Conservation (phyloP, 2,888 invertebrate species). For the Eudemis profundana region DNA sequence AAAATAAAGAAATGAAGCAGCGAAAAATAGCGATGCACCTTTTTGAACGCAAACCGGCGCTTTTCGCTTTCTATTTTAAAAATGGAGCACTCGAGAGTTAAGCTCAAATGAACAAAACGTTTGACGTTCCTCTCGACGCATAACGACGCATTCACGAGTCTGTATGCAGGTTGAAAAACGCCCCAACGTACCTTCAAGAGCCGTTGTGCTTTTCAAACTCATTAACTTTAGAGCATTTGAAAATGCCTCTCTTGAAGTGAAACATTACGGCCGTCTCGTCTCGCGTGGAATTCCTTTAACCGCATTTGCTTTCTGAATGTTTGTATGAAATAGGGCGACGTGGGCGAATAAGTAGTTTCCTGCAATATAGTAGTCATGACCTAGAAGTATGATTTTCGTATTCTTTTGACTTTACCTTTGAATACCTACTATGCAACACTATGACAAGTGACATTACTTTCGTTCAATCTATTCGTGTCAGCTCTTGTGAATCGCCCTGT, state of each 20-base stretch:
- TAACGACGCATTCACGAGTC: conserved; percentile 22
- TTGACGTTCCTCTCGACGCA: conserved; percentile 23
- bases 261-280: too few species aligned
- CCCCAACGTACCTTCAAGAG: conserved; percentile 9
- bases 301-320: conserved; percentile 5
- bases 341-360: too few species aligned
- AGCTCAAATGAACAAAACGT: conserved; percentile 28
- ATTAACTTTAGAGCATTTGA: conserved; percentile 28
- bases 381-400: too few species aligned
- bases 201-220: conserved; percentile 33
- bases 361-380: too few species aligned
- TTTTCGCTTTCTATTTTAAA: neutral
- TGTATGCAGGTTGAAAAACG: conserved; percentile 21
- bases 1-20: neutral
- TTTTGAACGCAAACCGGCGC: neutral
- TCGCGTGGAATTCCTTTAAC: conserved; percentile 3
- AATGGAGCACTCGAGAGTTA: conserved; percentile 16
- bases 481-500: too few species aligned
- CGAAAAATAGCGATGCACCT: neutral
- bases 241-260: conserved; percentile 24
- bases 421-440: too few species aligned
- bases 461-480: too few species aligned
- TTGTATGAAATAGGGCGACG: neutral
- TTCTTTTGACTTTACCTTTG: too few species aligned
- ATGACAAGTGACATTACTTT: too few species aligned